Conservation (phyloP, 2,888 invertebrate genomes). For the Aspidapion aeneum region DNA sequence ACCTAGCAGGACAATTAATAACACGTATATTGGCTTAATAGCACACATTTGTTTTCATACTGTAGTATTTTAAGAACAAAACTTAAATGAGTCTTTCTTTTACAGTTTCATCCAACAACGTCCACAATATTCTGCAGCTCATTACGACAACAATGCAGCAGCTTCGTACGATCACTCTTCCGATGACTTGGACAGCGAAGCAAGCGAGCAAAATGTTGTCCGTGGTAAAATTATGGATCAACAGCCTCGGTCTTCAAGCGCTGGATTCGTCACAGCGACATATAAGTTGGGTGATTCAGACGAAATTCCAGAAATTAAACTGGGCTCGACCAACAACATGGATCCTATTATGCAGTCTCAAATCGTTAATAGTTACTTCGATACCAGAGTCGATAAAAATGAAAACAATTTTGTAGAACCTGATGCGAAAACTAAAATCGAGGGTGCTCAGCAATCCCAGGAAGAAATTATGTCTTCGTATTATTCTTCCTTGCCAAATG, state of each 20-base stretch:
- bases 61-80: no score
- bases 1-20: no score
- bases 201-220: no score
- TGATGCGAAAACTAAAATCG: constrained; percentile 30
- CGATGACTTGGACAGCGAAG: no score
- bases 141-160: no score
- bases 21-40: no score
- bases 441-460: constrained; percentile 1
- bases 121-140: constrained; percentile 21
- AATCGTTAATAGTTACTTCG: constrained; percentile 38
- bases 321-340: constrained; percentile 9
- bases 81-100: no score
- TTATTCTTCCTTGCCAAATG: constrained; percentile 60
- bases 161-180: no score
- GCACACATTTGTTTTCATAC: no score
- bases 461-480: constrained; percentile 30
- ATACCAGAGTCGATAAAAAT: constrained; percentile 23
- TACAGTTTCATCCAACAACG: constrained; percentile 22
- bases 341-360: constrained; percentile 35
- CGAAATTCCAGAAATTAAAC: constrained; percentile 24
- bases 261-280: constrained; percentile 31
- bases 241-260: no score
- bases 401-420: constrained; percentile 34
- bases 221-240: no score
- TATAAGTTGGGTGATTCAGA: constrained; percentile 30